Evolutionary conservation across 2,888 invertebrate genomes (phyloP).

Genomic region (Hypomecis atomaria): DNA sequence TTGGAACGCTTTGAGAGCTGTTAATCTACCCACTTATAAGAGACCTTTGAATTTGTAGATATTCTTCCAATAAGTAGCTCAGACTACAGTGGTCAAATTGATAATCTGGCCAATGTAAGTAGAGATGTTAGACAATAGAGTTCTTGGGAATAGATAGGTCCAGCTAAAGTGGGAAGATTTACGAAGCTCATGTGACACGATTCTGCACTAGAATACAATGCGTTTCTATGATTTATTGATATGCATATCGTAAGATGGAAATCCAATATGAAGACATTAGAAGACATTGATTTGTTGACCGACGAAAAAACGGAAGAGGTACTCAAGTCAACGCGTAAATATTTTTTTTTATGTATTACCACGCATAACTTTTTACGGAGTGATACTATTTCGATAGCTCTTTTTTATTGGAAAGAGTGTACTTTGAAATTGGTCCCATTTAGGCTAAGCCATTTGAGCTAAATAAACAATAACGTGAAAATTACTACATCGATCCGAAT

Average conservation of each 20-base stretch:
- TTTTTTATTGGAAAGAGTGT: too few relatives aligned
- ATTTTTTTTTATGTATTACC: too few relatives aligned
- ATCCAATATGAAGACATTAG: background rate
- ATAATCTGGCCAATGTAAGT: slow-evolving; percentile 41
- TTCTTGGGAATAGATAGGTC: slow-evolving; percentile 29
- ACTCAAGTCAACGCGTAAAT: too few relatives aligned
- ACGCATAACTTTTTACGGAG: too few relatives aligned
- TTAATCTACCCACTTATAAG: slow-evolving; percentile 49
- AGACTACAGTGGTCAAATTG: slow-evolving; percentile 44
- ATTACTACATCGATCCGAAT: too few relatives aligned
- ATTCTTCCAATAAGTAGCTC: slow-evolving; percentile 30
- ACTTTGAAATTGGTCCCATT: too few relatives aligned
- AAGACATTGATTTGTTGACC: too few relatives aligned
- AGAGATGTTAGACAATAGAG: slow-evolving; percentile 17
- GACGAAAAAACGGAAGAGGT: too few relatives aligned
- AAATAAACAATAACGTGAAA: too few relatives aligned
- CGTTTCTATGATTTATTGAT: slow-evolving; percentile 38
- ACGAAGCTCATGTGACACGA: slow-evolving; percentile 63
- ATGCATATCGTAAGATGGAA: background rate
- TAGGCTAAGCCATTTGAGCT: too few relatives aligned
- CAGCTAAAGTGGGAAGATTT: slow-evolving; percentile 43
- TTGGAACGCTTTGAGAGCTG: slow-evolving; percentile 53
- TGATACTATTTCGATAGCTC: too few relatives aligned
- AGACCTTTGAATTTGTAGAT: slow-evolving; percentile 40
- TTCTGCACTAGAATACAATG: slow-evolving; percentile 62